These are phyloP conservation scores for Benthosema pterotum DNA, from an alignment of 2,797 vertebrate genomes.

Conservation along the genomic window DNA sequence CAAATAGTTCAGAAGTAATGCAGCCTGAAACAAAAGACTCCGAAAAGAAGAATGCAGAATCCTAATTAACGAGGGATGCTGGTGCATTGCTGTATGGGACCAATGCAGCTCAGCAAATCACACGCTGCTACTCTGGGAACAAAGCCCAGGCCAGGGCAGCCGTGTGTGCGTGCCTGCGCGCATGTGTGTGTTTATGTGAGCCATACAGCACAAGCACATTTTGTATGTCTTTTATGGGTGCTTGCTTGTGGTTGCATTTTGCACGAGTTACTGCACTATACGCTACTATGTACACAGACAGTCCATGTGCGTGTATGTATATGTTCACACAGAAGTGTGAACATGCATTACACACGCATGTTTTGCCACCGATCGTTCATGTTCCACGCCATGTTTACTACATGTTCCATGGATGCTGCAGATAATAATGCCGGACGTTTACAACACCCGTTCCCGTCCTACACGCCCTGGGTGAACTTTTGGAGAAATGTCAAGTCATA, in stretches of 20 bases:
- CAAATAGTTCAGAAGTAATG: constrained; percentile 87
- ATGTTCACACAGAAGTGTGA: not conserved
- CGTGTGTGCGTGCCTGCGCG: no score
- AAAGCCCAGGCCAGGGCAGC: constrained; percentile 10
- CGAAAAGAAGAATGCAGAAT: constrained; percentile 75
- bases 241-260: constrained; percentile 8
- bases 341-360: no score
- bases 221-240: not conserved
- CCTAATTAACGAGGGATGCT: constrained; percentile 69
- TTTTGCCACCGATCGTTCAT: constrained; percentile 28
- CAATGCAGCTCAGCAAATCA: constrained; percentile 56
- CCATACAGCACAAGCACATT: not conserved
- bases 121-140: constrained; percentile 47
- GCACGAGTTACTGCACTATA: not conserved
- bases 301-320: not conserved
- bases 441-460: constrained; percentile 33
- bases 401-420: constrained; percentile 10
- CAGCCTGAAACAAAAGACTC: constrained; percentile 74
- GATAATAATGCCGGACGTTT: constrained; percentile 19
- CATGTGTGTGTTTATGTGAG: not conserved
- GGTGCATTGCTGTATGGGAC: constrained; percentile 51
- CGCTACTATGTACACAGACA: not conserved
- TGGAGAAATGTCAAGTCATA: constrained; percentile 67
- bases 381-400: constrained; percentile 15
- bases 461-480: constrained; percentile 49